Evolutionary conservation across 1,140 invertebrate genomes (phyloP).

Genomic region (Eriocheir sinensis): DNA sequence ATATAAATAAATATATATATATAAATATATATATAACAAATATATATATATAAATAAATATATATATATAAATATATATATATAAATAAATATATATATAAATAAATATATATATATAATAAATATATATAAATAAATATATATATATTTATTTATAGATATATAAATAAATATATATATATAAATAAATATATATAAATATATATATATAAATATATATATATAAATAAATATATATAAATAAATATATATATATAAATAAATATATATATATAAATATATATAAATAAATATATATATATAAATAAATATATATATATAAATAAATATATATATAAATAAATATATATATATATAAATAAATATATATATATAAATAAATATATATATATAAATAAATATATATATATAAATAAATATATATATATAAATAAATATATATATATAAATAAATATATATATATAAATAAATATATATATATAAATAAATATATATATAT

Average conservation of each 20-base stretch:
- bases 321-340: conserved; percentile 46
- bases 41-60: neutral
- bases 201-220: neutral
- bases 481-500: neutral
- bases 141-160: conserved; percentile 9
- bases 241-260: neutral
- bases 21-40: neutral
- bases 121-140: neutral
- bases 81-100: neutral
- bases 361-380: neutral
- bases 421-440: conserved; percentile 48
- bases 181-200: neutral
- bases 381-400: conserved; percentile 10
- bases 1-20: neutral
- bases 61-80: neutral
- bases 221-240: neutral
- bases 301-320: conserved; percentile 17
- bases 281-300: neutral
- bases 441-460: neutral
- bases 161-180: too few relatives aligned
- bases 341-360: conserved; percentile 29
- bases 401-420: conserved; percentile 35
- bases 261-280: neutral
- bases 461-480: conserved; percentile 9
- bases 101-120: neutral